phyloP scores from a whole-genome alignment of 2,797 vertebrate genomes.

The Aldrovandia affinis region DNA sequence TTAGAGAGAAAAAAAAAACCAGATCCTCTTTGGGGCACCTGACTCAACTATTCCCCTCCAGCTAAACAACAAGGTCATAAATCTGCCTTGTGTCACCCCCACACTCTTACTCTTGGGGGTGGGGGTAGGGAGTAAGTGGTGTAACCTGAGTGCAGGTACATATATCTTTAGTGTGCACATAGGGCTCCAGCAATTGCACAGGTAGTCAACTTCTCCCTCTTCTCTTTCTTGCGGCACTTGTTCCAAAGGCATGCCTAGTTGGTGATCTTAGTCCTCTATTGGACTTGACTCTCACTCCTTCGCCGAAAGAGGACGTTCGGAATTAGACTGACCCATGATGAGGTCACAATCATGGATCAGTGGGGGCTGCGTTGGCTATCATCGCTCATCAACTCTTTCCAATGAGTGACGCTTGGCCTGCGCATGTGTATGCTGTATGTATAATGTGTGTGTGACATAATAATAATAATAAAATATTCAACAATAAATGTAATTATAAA shows the following conservation, averaged over 20 bases:
- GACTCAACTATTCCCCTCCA: constrained; percentile 3
- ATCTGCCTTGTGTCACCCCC: constrained; percentile 1
- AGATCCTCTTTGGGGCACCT: not conserved
- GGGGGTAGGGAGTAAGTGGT: not conserved
- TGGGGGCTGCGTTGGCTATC: not conserved
- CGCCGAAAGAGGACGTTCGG: constrained; percentile 1
- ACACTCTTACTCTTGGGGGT: not conserved
- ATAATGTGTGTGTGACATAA: no score
- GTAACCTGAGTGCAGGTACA: constrained; percentile 7
- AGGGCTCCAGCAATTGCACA: not conserved
- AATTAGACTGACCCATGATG: not conserved
- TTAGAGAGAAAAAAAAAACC: not conserved
- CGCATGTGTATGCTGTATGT: not conserved
- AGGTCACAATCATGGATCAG: not conserved
- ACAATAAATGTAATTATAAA: no score
- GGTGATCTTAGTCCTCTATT: constrained; percentile 4
- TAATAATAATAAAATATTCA: no score
- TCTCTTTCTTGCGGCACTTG: constrained; percentile 5
- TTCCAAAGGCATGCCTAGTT: not conserved
- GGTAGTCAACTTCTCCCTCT: not conserved
- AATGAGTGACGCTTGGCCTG: not conserved
- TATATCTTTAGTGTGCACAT: not conserved
- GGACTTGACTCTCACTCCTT: constrained; percentile 13
- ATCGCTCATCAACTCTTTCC: not conserved
- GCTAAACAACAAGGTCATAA: constrained; percentile 12